Conservation (phyloP, 2,113 vertebrate species). For the Pithys albifrons region DNA sequence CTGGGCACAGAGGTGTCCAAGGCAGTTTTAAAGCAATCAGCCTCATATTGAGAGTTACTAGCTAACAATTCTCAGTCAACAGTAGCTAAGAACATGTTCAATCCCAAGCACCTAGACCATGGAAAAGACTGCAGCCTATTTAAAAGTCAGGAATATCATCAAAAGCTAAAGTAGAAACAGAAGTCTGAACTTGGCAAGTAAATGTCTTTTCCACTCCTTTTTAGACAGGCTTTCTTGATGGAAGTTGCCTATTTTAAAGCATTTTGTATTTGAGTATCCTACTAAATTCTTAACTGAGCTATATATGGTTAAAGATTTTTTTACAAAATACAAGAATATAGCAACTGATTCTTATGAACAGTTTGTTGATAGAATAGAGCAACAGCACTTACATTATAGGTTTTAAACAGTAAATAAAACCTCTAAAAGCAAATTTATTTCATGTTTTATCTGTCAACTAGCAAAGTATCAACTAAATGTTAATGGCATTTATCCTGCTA, state of each 20-base stretch:
- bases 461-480: background rate
- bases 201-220: constrained; percentile 5
- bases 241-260: background rate
- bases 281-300: background rate
- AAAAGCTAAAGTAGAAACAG: background rate
- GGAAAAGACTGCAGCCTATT: background rate
- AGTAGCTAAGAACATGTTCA: background rate
- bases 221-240: background rate
- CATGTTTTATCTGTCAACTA: background rate
- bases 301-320: background rate
- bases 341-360: background rate
- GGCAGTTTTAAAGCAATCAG: background rate
- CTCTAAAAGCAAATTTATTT: background rate
- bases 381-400: background rate
- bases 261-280: background rate
- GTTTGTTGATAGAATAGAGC: background rate
- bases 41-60: background rate
- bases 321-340: background rate
- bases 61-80: background rate
- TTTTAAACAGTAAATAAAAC: constrained; percentile 10
- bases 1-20: background rate
- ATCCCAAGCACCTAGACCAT: background rate
- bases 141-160: background rate
- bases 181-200: constrained; percentile 18
- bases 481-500: background rate